Evolutionary conservation across 92 coral and sea anemone genomes (phyloP).

Genomic region (Umimayanthus kanabou): DNA sequence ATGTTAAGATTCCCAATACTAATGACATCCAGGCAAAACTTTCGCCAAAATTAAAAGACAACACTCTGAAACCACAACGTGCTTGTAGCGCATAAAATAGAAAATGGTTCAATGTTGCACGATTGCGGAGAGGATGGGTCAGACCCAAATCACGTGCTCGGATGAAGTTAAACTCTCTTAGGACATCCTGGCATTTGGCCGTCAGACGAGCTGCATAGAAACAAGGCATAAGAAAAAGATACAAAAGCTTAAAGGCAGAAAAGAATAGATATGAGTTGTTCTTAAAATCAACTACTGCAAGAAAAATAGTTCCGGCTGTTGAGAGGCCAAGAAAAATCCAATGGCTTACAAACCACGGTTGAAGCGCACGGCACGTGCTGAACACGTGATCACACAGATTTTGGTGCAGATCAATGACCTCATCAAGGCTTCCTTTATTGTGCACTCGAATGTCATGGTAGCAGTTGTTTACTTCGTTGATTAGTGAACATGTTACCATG

Average conservation of each 20-base stretch:
- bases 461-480: neutral
- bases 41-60: neutral
- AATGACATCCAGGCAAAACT: slow-evolving; percentile 3
- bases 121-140: neutral
- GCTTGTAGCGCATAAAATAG: neutral
- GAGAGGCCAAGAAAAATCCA: neutral
- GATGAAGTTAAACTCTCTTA: neutral
- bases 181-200: neutral
- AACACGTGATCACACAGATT: slow-evolving; percentile 15
- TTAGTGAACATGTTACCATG: neutral
- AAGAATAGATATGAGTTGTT: neutral
- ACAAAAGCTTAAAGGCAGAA: neutral
- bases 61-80: slow-evolving; percentile 10
- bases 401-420: neutral
- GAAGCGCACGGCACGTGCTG: slow-evolving; percentile 17
- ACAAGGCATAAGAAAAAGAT: slow-evolving; percentile 5
- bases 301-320: neutral
- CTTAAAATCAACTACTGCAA: neutral
- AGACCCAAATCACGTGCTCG: neutral
- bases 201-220: slow-evolving; percentile 8
- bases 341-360: slow-evolving; percentile 23
- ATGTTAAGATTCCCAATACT: neutral
- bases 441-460: neutral
- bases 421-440: neutral
- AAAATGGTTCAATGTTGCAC: neutral